phyloP scores from a whole-genome alignment of 2,797 vertebrate species.

The Neosilurus hyrtlii region DNA sequence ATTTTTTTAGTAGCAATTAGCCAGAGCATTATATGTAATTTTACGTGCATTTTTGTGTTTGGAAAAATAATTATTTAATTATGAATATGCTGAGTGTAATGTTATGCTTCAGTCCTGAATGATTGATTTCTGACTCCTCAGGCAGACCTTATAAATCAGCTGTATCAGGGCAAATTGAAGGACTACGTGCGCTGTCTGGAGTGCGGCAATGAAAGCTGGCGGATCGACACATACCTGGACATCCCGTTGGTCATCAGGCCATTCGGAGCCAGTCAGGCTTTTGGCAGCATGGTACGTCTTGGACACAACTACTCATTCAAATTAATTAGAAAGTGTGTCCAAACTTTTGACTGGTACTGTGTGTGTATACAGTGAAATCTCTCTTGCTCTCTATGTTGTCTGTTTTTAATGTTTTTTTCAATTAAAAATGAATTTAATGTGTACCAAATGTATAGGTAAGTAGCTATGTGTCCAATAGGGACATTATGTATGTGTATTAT shows the following conservation, averaged over 20 bases:
- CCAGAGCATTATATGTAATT: background rate
- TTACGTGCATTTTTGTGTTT: background rate
- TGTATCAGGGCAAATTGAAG: slow-evolving; percentile 98
- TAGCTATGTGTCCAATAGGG: background rate
- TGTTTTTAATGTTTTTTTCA: background rate
- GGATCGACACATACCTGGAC: slow-evolving; percentile 97
- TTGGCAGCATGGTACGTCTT: slow-evolving; percentile 93
- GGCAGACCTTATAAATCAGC: slow-evolving; percentile 98
- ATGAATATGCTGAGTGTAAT: too few species aligned
- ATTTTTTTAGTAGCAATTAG: background rate
- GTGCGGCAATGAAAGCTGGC: slow-evolving; percentile 97
- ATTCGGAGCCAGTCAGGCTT: slow-evolving; percentile 95
- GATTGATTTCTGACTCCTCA: slow-evolving; percentile 57
- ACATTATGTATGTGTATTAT: background rate
- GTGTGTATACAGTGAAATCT: background rate
- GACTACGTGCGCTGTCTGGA: slow-evolving; percentile 97
- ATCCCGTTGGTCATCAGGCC: slow-evolving; percentile 98
- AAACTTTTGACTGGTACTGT: background rate
- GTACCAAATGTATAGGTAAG: background rate
- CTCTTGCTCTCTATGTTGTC: background rate
- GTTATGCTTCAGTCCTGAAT: background rate
- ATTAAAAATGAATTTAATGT: background rate
- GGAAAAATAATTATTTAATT: background rate
- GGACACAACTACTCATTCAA: background rate
- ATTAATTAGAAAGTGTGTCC: background rate